These are phyloP conservation scores for Centropristis striata DNA, from an alignment of 2,113 vertebrate species.

Conservation along the genomic window DNA sequence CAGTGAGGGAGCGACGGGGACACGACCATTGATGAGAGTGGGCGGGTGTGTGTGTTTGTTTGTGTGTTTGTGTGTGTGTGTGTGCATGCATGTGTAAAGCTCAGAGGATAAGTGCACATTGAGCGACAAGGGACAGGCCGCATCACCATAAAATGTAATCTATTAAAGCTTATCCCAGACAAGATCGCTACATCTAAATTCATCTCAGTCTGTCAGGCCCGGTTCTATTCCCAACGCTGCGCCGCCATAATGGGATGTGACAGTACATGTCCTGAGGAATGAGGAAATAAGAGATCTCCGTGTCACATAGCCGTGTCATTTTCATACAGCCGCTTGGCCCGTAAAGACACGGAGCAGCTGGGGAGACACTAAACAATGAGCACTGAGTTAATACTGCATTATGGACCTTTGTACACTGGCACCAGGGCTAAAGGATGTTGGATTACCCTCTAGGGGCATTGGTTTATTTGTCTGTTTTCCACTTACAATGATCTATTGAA, in stretches of 20 bases:
- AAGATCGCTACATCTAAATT: constrained; percentile 78
- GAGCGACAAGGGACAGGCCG: constrained; percentile 66
- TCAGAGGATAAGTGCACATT: constrained; percentile 64
- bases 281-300: constrained; percentile 70
- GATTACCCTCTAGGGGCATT: too few relatives aligned
- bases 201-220: constrained; percentile 72
- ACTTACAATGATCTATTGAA: too few relatives aligned
- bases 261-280: constrained; percentile 70
- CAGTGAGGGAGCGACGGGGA: constrained; percentile 33
- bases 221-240: constrained; percentile 55
- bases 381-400: background rate
- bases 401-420: background rate
- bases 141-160: constrained; percentile 80
- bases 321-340: constrained; percentile 46
- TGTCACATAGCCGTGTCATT: constrained; percentile 68
- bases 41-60: constrained; percentile 46
- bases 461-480: too few relatives aligned
- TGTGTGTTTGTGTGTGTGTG: constrained; percentile 48
- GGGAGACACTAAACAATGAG: constrained; percentile 24
- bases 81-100: constrained; percentile 36
- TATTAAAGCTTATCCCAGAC: constrained; percentile 79
- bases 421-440: too few relatives aligned
- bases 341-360: constrained; percentile 35
- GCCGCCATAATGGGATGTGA: constrained; percentile 76
- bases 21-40: constrained; percentile 18